Evolutionary conservation across 2,113 vertebrate species (phyloP).

Genomic region (Tiliqua scincoides): DNA sequence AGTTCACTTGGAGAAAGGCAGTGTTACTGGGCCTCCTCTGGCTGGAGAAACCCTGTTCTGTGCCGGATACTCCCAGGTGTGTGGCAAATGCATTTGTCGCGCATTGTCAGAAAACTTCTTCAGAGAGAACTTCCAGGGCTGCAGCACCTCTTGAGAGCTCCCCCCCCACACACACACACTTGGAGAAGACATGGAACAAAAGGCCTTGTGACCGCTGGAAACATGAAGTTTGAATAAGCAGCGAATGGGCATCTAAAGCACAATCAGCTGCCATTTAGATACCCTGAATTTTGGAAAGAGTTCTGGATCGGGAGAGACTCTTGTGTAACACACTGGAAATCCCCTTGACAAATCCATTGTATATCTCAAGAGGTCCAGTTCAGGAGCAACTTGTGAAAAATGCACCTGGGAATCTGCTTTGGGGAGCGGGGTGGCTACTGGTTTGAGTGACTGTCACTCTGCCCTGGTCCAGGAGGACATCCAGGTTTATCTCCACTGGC

Average conservation of each 20-base stretch:
- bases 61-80: too few species aligned
- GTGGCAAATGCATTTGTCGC: fast-evolving
- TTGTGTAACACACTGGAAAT: neutral
- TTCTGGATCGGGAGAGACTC: neutral
- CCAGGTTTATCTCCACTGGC: neutral
- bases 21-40: neutral
- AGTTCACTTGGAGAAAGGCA: neutral
- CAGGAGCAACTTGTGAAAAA: neutral
- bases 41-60: too few species aligned
- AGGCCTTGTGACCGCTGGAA: neutral
- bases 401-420: neutral
- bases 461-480: too few species aligned
- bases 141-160: too few species aligned
- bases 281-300: neutral
- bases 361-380: too few species aligned
- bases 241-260: neutral
- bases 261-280: too few species aligned
- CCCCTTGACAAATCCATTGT: neutral
- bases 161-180: too few species aligned
- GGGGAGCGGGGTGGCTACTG: neutral
- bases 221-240: neutral
- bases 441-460: neutral
- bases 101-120: too few species aligned
- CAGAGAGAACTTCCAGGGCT: too few species aligned
- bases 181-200: neutral